Evolutionary conservation across 2,113 vertebrate species (phyloP).

Genomic region (Lepus timidus): DNA sequence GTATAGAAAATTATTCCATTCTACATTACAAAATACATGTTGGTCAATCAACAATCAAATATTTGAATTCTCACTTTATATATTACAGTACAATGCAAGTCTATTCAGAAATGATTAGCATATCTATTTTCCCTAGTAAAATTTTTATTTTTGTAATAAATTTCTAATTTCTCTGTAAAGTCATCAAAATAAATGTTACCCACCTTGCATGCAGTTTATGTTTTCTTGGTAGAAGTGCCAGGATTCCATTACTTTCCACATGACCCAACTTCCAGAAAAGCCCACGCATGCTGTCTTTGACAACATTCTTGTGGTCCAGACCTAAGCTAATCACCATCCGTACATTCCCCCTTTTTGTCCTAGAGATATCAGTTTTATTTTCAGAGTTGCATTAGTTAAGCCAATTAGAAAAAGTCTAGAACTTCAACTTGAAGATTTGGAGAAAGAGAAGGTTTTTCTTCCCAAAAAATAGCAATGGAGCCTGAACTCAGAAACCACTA

Average conservation of each 20-base stretch:
- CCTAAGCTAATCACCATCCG: neutral
- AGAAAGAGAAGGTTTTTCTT: neutral
- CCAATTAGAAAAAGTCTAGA: neutral
- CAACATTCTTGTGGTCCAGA: neutral
- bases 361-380: neutral
- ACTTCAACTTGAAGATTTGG: neutral
- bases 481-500: neutral
- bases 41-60: neutral
- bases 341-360: neutral
- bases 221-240: neutral
- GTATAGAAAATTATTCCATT: neutral
- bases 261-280: accelerated
- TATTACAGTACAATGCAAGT: neutral
- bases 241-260: neutral
- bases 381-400: neutral
- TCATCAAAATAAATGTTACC: neutral
- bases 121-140: constrained; percentile 16
- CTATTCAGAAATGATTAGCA: neutral
- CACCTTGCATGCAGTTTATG: accelerated
- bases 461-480: neutral
- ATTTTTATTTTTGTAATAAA: neutral
- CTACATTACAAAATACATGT: neutral
- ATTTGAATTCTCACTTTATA: neutral
- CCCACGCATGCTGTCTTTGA: accelerated
- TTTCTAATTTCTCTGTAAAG: neutral